phyloP scores from a whole-genome alignment of 2,113 vertebrate species.

The Indicator indicator region DNA sequence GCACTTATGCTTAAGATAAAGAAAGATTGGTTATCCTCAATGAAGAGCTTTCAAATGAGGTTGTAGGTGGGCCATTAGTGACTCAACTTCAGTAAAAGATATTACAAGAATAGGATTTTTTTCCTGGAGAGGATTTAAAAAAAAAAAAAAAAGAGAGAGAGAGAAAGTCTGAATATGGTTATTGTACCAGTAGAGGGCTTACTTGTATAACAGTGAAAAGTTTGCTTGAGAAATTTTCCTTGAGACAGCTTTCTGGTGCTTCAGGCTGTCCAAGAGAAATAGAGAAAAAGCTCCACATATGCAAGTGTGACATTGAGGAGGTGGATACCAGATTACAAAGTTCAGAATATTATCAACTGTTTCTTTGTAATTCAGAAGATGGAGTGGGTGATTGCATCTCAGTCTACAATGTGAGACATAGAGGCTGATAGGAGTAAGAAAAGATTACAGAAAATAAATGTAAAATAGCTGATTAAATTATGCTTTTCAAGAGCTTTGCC shows the following conservation, averaged over 20 bases:
- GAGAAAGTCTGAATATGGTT: neutral
- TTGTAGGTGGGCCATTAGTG: neutral
- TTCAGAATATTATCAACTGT: neutral
- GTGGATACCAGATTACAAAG: neutral
- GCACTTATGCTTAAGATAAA: neutral
- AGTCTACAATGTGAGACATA: neutral
- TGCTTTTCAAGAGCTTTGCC: neutral
- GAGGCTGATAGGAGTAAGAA: neutral
- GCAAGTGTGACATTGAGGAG: neutral
- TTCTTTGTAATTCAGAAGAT: neutral
- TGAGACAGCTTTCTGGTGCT: neutral
- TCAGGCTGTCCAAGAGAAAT: neutral
- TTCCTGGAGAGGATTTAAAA: neutral
- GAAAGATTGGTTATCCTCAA: neutral
- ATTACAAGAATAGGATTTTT: neutral
- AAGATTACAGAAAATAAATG: neutral
- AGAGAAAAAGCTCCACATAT: neutral
- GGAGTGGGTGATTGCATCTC: neutral
- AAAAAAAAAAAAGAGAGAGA: no score
- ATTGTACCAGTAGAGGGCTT: slow-evolving; percentile 62
- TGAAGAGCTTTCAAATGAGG: neutral
- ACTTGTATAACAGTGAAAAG: slow-evolving; percentile 4
- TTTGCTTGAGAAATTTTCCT: neutral
- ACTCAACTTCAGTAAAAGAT: neutral
- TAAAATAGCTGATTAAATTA: neutral